Conservation (phyloP, 2,797 vertebrate species). For the Neomorphus geoffroyi region DNA sequence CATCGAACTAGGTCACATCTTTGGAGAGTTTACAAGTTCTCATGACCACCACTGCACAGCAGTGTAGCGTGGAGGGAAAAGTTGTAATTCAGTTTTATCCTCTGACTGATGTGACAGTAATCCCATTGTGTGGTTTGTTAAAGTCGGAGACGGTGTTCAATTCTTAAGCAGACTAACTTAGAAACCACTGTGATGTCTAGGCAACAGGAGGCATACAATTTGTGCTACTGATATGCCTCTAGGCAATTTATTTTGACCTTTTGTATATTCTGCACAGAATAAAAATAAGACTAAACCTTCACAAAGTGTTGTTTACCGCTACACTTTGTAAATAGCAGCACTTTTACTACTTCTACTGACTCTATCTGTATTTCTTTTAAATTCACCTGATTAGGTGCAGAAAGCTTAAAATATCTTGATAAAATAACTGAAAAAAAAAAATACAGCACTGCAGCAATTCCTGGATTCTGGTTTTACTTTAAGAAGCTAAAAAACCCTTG, state of each 20-base stretch:
- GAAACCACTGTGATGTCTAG: neutral
- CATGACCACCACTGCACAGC: neutral
- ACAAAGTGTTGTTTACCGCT: neutral
- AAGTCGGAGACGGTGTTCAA: neutral
- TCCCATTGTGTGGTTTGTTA: neutral
- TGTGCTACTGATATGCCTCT: conserved; percentile 26
- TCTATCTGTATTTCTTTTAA: neutral
- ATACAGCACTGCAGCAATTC: neutral
- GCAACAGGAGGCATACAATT: conserved; percentile 15
- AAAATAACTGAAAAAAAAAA: neutral
- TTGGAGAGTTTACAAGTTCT: neutral
- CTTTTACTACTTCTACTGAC: neutral
- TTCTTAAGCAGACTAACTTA: neutral
- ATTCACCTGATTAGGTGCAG: neutral
- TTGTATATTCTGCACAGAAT: conserved; percentile 7
- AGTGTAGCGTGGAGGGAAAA: neutral
- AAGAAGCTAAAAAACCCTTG: neutral
- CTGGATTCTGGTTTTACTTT: neutral
- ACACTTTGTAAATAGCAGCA: neutral
- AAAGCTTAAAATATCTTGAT: neutral
- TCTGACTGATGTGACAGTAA: neutral
- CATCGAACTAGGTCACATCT: neutral
- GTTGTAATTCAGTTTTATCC: neutral
- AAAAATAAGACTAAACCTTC: neutral
- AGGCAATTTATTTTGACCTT: conserved; percentile 55